Evolutionary conservation across 2,888 invertebrate genomes (phyloP).

Genomic region (Nysson spinosus): DNA sequence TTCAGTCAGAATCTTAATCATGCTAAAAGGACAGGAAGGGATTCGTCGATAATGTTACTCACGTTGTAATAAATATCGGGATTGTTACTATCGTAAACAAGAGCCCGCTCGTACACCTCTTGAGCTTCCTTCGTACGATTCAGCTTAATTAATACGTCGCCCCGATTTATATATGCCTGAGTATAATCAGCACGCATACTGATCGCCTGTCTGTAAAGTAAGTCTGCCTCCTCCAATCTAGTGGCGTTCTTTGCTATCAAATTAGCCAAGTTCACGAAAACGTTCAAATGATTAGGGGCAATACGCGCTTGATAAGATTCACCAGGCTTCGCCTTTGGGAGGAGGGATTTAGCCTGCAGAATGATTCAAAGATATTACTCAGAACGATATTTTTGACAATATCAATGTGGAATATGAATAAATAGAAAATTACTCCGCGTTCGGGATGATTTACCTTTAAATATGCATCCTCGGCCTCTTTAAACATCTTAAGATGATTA

Average conservation of each 20-base stretch:
- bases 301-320: constrained; percentile 97
- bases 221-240: constrained; percentile 94
- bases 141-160: constrained; percentile 95
- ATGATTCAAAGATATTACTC: too few species aligned
- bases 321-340: constrained; percentile 94
- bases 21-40: too few species aligned
- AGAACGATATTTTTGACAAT: too few species aligned
- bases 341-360: constrained; percentile 87
- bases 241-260: constrained; percentile 95
- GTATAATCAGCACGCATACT: constrained; percentile 98
- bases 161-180: constrained; percentile 97
- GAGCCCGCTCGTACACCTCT: constrained; percentile 94
- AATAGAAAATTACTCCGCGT: too few species aligned
- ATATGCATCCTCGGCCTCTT: constrained; percentile 95
- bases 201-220: constrained; percentile 95
- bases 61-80: constrained; percentile 97
- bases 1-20: too few species aligned
- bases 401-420: too few species aligned
- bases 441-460: constrained; percentile 80
- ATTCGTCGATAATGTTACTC: too few species aligned
- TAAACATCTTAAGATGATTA: constrained; percentile 91
- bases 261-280: constrained; percentile 96
- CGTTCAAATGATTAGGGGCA: constrained; percentile 96
- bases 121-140: constrained; percentile 96
- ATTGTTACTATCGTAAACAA: constrained; percentile 94